Evolutionary conservation across 1,140 invertebrate species (phyloP).

Genomic region (Kradibia gibbosae): DNA sequence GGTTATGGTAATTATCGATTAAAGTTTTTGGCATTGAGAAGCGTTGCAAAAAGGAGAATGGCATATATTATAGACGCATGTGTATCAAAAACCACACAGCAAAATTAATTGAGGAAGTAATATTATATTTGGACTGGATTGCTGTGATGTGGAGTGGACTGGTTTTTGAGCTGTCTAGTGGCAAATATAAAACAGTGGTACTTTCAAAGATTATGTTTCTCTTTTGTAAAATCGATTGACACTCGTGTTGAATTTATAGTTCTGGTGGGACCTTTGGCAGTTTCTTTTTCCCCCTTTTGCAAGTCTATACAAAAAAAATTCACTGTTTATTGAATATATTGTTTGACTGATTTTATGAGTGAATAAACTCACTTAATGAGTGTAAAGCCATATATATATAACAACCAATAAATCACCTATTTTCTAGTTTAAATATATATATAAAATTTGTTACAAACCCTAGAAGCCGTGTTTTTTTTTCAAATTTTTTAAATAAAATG

Average conservation of each 20-base stretch:
- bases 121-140: conserved; percentile 65
- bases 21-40: conserved; percentile 69
- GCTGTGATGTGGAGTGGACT: conserved; percentile 73
- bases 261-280: background rate
- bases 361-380: background rate
- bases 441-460: too few relatives aligned
- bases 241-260: conserved; percentile 32
- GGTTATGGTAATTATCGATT: conserved; percentile 52
- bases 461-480: too few relatives aligned
- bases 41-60: conserved; percentile 71
- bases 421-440: too few relatives aligned
- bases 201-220: conserved; percentile 47
- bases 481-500: too few relatives aligned
- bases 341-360: background rate
- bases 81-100: conserved; percentile 71
- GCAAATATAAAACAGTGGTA: conserved; percentile 67
- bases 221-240: conserved; percentile 43
- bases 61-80: conserved; percentile 69
- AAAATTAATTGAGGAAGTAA: conserved; percentile 63
- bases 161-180: conserved; percentile 73
- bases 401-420: background rate
- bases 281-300: background rate
- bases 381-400: background rate
- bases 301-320: conserved; percentile 4
- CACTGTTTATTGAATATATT: conserved; percentile 16